Evolutionary conservation across 1,140 invertebrate species (phyloP), one percentile per base, ranked within the genome.

Genomic region (Heterodera schachtii): DNA sequence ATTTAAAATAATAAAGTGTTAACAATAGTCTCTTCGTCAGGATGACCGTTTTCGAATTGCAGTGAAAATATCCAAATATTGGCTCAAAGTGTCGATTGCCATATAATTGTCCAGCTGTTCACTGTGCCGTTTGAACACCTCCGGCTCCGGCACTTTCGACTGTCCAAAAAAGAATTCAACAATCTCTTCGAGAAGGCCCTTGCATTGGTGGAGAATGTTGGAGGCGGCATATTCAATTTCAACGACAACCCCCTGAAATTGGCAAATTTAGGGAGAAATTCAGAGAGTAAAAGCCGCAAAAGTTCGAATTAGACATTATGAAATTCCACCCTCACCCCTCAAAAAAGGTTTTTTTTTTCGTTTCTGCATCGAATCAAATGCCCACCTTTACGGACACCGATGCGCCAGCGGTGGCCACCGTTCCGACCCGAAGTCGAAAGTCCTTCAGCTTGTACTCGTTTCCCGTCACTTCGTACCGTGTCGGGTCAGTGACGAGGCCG

Each of bases 391-490:
- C 83, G 43, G 67, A 75, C 31, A 85, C 47, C 43, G 83, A 67
- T 44, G 78, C 52, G n/a, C 82, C 78, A 13, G 70, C 44, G 21
- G 74, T 71, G 41, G 60, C 44, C 49, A 82, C 85, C 43, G 85
- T 86, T 21, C 84, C 84, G 52, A 85, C 85, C 7, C 84, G 82
- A n/a, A 85, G 52, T 21, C 84, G 82, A 47, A 85, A 85, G 44
- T 85, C 84, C 71, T 84, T 84, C 43, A 84, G 67, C 46, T 46
- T 70, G 47, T 86, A 85, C 52, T 85, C 84, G 49, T 84, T 80
- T 5, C 84, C 84, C 52, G 73, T 81, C 16, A 85, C 21, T 71
- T 86, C 84, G 71, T 86, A 87, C 16, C 52, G 43, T 31, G 66
- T 31, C 2, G 73, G n/a, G 41, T 86, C 84, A 5, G 82, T n/a